phyloP scores from a whole-genome alignment of 2,888 invertebrate genomes.

The Brenthis daphne region DNA sequence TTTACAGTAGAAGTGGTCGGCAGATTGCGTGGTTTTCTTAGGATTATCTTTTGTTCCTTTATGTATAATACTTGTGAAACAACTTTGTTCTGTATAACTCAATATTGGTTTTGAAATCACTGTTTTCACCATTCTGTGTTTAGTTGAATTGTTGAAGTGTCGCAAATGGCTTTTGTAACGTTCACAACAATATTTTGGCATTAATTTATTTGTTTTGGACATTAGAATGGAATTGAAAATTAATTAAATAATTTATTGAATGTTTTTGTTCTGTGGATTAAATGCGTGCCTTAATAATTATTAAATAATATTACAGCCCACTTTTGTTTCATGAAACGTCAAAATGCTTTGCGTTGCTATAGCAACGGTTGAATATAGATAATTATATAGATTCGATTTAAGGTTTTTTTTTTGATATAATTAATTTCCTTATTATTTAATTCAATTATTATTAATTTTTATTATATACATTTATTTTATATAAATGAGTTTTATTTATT shows the following conservation, averaged over 20 bases:
- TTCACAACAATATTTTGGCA: constrained; percentile 39
- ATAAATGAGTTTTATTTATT: not conserved
- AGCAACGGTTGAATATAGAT: constrained; percentile 7
- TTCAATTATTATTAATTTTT: not conserved
- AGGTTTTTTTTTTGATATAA: no score
- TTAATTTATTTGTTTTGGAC: constrained; percentile 26
- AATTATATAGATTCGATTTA: not conserved
- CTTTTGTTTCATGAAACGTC: constrained; percentile 3
- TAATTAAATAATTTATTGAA: no score
- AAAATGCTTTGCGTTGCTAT: constrained; percentile 24
- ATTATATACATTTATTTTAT: not conserved
- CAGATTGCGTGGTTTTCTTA: constrained; percentile 64
- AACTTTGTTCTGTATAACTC: constrained; percentile 50
- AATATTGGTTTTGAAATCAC: constrained; percentile 50
- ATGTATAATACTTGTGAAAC: constrained; percentile 52
- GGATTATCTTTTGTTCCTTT: constrained; percentile 42
- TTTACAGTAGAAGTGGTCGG: constrained; percentile 47
- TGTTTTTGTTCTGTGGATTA: no score
- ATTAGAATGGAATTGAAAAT: not conserved
- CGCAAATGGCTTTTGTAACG: constrained; percentile 40
- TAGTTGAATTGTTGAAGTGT: constrained; percentile 30
- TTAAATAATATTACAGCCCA: not conserved
- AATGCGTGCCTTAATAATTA: no score
- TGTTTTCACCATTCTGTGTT: constrained; percentile 50
- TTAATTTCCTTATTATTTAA: not conserved